phyloP scores from a whole-genome alignment of 2,888 invertebrate species.

The Clanis bilineata region DNA sequence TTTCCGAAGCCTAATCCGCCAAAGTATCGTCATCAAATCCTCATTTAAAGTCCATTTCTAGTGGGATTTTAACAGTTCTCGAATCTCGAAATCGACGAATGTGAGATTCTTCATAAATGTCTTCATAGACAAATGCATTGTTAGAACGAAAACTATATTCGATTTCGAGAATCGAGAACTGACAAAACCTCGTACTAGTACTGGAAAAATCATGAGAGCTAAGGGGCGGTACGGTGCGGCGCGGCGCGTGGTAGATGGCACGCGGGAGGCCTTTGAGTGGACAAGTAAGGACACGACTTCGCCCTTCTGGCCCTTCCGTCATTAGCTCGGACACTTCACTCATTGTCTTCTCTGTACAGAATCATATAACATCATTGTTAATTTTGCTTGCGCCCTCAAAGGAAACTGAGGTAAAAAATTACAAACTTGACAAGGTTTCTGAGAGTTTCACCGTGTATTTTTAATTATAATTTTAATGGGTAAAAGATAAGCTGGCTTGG shows the following conservation, averaged over 20 bases:
- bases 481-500: background rate
- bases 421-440: background rate
- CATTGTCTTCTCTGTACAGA: slow-evolving; percentile 13
- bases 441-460: background rate
- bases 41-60: too few species aligned
- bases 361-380: background rate
- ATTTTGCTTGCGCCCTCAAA: background rate
- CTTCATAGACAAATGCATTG: too few species aligned
- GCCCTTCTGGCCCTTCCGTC: background rate
- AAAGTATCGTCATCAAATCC: too few species aligned
- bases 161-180: too few species aligned
- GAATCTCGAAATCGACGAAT: too few species aligned
- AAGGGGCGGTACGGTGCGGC: too few species aligned
- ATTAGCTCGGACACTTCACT: slow-evolving; percentile 9
- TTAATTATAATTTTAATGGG: background rate
- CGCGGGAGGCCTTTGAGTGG: background rate
- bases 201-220: background rate
- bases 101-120: too few species aligned
- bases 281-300: slow-evolving; percentile 4
- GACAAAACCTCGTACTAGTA: too few species aligned
- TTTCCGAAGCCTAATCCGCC: too few species aligned
- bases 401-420: background rate
- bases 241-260: background rate
- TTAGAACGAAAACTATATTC: too few species aligned
- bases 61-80: too few species aligned